Evolutionary conservation across 2,797 vertebrate genomes (phyloP).

Genomic region (Lithobates sylvaticus): DNA sequence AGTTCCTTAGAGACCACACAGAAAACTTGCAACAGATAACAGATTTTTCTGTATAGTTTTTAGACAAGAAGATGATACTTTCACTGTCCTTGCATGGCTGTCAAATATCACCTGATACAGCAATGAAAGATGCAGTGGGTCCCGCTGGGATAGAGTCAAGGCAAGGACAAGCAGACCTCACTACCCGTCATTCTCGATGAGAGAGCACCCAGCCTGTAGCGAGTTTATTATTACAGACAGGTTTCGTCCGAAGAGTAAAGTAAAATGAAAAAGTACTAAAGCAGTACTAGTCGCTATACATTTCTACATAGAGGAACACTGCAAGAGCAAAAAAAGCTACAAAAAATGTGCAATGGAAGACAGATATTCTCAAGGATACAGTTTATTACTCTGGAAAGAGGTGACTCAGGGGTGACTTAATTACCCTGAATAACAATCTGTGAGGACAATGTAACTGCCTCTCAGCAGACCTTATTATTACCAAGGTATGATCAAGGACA

Average conservation of each 20-base stretch:
- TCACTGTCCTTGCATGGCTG: neutral
- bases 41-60: too few relatives aligned
- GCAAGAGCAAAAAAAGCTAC: neutral
- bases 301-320: too few relatives aligned
- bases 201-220: too few relatives aligned
- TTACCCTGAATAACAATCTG: neutral
- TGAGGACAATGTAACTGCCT: neutral
- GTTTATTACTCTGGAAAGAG: neutral
- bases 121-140: neutral
- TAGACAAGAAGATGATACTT: too few relatives aligned
- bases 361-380: neutral
- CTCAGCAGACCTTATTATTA: neutral
- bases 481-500: neutral
- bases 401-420: conserved; percentile 3
- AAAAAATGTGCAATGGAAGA: neutral
- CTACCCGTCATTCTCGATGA: too few relatives aligned
- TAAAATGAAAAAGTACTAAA: too few relatives aligned
- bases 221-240: too few relatives aligned
- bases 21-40: too few relatives aligned
- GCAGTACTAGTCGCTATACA: too few relatives aligned
- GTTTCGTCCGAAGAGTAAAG: too few relatives aligned
- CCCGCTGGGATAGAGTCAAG: neutral
- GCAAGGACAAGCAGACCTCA: neutral
- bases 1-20: too few relatives aligned
- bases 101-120: neutral